Evolutionary conservation across 2,888 invertebrate genomes (phyloP), one percentile per base, ranked within the genome.

Genomic region (Drosophila acutilabella): DNA sequence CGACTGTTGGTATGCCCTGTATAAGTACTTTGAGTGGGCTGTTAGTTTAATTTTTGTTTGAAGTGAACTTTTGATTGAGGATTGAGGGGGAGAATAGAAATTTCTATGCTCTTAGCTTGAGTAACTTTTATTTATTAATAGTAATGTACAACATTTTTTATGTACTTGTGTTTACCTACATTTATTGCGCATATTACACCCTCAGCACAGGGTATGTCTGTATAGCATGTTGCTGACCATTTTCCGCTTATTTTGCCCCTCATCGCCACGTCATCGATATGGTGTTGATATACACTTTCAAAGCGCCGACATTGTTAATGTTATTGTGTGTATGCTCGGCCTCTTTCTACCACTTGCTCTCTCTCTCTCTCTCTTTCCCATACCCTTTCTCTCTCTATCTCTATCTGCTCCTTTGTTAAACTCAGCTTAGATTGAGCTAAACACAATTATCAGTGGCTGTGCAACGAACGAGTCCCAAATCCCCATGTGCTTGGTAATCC

Each of bases 241-340:
- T 80, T 83, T 80, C 67, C 67, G 80, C 78, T 69, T 71, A 74
- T 76, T 81, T 79, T 64, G 38, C 52, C 47, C 56, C 62, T 13
- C 53, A 54, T 57, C 51, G 48, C 61, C 72, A 71, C 85, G 81
- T 73, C 85, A 83, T 83, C 80, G 88, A 85, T 83, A 83, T 68
- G 73, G 62, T 72, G 78, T 74, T 74, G 78, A 81, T 81, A 82
- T 65, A 85, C 67, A 77, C 80, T 74, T 64, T 79, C 73, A 64
- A 67, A 64, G 67, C 41, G 47, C 56, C 74, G 75, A 81, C 73
- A 67, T 76, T 62, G 81, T 74, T 74, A 81, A 84, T 77, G 82
- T 53, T 74, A 64, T 74, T 81, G 50, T 69, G 57, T 58, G 48
- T 59, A 69, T 69, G 42, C 23, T 16, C 36, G 20, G 13, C 33